Evolutionary conservation across 1,140 invertebrate genomes (phyloP), one percentile per base, ranked within the genome.

Genomic region (Sitobion miscanthi): DNA sequence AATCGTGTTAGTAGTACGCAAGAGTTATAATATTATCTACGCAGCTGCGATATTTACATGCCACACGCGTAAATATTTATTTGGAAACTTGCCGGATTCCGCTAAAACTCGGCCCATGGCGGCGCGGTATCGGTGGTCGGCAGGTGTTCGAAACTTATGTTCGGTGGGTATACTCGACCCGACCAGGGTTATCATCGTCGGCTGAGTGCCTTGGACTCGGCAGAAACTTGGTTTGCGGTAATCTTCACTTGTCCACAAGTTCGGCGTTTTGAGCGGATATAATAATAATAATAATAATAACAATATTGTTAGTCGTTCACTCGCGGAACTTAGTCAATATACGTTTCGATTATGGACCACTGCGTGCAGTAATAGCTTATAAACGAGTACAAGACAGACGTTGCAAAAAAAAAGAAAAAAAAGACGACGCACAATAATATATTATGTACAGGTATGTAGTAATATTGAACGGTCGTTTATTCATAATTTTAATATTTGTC

Each of bases 141-240:
- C 83, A 45, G 38, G 83, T 86, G 83, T 42, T 86, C 23, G 20
- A 45, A 45, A 86, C 38, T 86, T 45, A 86, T 86, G 38, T 23
- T 42, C 21, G 11, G 9, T 45, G 83, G 42, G 83, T 86, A 3
- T 42, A 86, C 42, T 42, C 38, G 83, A 45, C 42, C 42, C 23
- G 23, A 30, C 83, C 42, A 42, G 2, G 23, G 83, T 86, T 86
- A 86, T 86, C 83, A 42, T 45, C 42, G 23, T 86, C 83, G 42
- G 83, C 23, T 86, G 42, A 86, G 42, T 45, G 42, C 20, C 1
- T 83, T 21, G 21, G 82, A 83, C 38, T 86, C 23, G 23, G 38
- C 38, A 86, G 83, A 86, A 86, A 86, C 83, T 86, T 86, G 38
- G 83, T 45, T 86, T 45, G 38, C 23, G 83, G 83, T 45, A 42